Evolutionary conservation across 2,888 invertebrate genomes (phyloP), one percentile per base, ranked within the genome.

Genomic region (Tetheella fluctuosa): DNA sequence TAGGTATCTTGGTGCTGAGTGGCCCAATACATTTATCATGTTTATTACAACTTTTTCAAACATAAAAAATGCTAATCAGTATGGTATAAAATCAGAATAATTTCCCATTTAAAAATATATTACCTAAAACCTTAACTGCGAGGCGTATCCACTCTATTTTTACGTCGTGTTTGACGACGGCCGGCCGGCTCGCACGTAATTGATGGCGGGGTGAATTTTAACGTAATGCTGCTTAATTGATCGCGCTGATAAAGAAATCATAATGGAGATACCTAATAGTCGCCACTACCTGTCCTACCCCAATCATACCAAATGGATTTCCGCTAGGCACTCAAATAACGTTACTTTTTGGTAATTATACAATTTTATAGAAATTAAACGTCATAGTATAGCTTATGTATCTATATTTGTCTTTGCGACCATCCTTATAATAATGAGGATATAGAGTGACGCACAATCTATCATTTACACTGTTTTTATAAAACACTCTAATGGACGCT

Each of bases 161-260:
- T 61, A 59, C 78, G 72, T 59, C 23, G 61, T 63, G 64, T 76
- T 73, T 72, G 74, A 70, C 68, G 76, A 77, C 58, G 70, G 75
- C 72, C 70, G 73, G 74, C 74, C 74, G 79, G 73, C 73, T 79
- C 80, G 76, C 75, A 67, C 76, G 80, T 86, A 88, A 89, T 88
- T 88, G 87, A 89, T 83, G 84, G 84, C 80, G 79, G 79, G 86
- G 86, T 85, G 83, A 87, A 84, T 88, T 91, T 90, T 85, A 87
- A 85, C 85, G 81, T 89, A 90, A 90, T 86, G 83, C 77, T 79
- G 78, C 84, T 86, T 90, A 91, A 91, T 89, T 91, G 88, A 89
- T 90, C 82, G 81, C 80, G 81, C 83, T 83, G 85, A 89, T 88
- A 89, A 84, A 77, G 73, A 78, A 81, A 82, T 85, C 80, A 84